Conservation (phyloP, 2,797 vertebrate species). For the Peromyscus eremicus region DNA sequence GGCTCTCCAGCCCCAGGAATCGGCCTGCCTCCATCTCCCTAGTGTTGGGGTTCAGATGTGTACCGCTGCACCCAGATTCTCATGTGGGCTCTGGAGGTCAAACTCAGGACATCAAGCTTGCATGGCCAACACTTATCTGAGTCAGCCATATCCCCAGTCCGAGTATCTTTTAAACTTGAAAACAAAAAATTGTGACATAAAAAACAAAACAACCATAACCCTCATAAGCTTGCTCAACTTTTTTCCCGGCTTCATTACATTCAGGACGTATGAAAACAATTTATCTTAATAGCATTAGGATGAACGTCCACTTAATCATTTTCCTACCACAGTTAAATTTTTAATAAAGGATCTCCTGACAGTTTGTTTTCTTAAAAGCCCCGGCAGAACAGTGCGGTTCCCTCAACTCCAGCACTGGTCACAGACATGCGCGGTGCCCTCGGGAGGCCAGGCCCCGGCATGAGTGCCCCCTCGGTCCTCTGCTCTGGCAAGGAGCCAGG, state of each 20-base stretch:
- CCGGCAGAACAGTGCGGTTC: not conserved
- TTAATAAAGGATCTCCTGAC: conserved; percentile 71
- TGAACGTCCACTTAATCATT: conserved; percentile 64
- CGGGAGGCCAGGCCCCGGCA: not conserved
- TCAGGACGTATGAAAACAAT: conserved; percentile 27
- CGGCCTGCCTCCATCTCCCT: not conserved
- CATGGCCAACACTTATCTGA: not conserved
- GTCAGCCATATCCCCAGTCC: not conserved
- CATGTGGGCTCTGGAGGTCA: not conserved
- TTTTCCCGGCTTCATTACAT: not conserved
- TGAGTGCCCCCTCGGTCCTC: too few relatives aligned
- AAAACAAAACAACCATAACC: not conserved
- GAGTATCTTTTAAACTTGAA: not conserved
- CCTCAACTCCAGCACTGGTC: not conserved
- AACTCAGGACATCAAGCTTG: not conserved
- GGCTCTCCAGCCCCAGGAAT: too few relatives aligned
- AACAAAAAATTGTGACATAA: not conserved
- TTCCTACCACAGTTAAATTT: conserved; percentile 74
- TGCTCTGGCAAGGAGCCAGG: not conserved
- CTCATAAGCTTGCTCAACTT: not conserved
- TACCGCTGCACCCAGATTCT: not conserved
- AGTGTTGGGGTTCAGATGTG: not conserved
- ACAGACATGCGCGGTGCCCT: not conserved
- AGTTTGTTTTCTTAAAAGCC: conserved; percentile 68
- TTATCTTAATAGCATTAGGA: conserved; percentile 60